These are phyloP conservation scores for Triplophysa tibetana DNA, from an alignment of 2,113 vertebrate species.

Conservation along the genomic window DNA sequence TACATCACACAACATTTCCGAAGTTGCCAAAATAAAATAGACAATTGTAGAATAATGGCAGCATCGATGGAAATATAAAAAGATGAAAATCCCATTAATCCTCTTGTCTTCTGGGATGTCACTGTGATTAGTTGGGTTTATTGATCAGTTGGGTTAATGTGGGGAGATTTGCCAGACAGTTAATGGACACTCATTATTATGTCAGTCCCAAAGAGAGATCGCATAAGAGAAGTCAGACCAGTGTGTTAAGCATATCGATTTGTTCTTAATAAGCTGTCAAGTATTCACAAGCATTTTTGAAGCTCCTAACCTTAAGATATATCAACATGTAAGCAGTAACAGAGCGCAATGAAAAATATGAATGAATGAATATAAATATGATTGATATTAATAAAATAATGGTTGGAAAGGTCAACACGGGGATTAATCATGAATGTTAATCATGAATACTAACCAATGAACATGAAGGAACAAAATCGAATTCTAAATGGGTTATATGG, in stretches of 20 bases:
- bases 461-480: no score
- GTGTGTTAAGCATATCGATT: constrained; percentile 17
- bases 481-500: neutral
- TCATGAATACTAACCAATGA: no score
- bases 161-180: constrained; percentile 25
- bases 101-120: constrained; percentile 29
- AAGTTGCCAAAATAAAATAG: neutral
- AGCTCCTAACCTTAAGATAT: neutral
- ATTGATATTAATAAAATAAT: no score
- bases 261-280: neutral
- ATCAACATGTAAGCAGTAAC: neutral
- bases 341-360: no score
- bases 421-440: no score
- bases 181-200: constrained; percentile 36
- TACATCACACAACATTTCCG: neutral
- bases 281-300: neutral
- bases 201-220: constrained; percentile 22
- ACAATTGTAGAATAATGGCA: neutral
- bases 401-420: no score
- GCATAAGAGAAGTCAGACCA: constrained; percentile 13
- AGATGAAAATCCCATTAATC: constrained; percentile 30
- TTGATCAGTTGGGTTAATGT: constrained; percentile 9
- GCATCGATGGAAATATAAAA: neutral
- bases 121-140: constrained; percentile 39
- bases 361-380: no score